Evolutionary conservation across 2,888 invertebrate species (phyloP).

Genomic region (Cyrtodaria siliqua): DNA sequence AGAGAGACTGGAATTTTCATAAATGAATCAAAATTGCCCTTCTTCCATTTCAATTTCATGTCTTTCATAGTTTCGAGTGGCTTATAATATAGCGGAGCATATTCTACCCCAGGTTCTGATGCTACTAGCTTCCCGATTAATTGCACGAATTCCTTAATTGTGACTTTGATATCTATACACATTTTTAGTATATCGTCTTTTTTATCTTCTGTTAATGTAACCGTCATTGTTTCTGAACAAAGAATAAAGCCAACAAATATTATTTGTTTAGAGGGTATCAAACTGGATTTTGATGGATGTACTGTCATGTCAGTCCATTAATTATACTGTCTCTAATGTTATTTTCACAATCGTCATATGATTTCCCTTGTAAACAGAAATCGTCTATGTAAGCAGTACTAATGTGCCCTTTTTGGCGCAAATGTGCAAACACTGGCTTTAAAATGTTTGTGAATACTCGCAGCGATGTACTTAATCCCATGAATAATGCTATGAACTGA

Average conservation of each 20-base stretch:
- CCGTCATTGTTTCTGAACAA: slow-evolving; percentile 47
- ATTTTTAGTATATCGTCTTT: slow-evolving; percentile 4
- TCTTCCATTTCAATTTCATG: slow-evolving; percentile 25
- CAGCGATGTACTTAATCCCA: slow-evolving; percentile 26
- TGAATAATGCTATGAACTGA: slow-evolving; percentile 31
- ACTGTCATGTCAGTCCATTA: slow-evolving; percentile 51
- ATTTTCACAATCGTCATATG: slow-evolving; percentile 18
- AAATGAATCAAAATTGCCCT: too few relatives aligned
- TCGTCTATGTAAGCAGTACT: slow-evolving; percentile 52
- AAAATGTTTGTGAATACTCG: slow-evolving; percentile 33
- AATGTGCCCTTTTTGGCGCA: slow-evolving; percentile 27
- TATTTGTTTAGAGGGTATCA: slow-evolving; percentile 44
- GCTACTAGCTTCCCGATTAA: slow-evolving; percentile 51
- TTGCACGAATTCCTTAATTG: slow-evolving; percentile 44
- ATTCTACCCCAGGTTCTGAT: slow-evolving; percentile 48
- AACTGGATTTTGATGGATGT: slow-evolving; percentile 56
- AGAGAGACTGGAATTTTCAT: too few relatives aligned
- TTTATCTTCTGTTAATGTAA: slow-evolving; percentile 32
- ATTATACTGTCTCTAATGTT: slow-evolving; percentile 26
- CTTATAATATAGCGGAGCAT: slow-evolving; percentile 53
- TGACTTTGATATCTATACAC: slow-evolving; percentile 20
- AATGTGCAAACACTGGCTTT: slow-evolving; percentile 34
- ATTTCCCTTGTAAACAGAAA: slow-evolving; percentile 31
- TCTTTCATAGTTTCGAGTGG: slow-evolving; percentile 54
- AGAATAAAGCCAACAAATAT: slow-evolving; percentile 55